Conservation (phyloP, 2,113 vertebrate genomes). For the Formicarius rufipectus region DNA sequence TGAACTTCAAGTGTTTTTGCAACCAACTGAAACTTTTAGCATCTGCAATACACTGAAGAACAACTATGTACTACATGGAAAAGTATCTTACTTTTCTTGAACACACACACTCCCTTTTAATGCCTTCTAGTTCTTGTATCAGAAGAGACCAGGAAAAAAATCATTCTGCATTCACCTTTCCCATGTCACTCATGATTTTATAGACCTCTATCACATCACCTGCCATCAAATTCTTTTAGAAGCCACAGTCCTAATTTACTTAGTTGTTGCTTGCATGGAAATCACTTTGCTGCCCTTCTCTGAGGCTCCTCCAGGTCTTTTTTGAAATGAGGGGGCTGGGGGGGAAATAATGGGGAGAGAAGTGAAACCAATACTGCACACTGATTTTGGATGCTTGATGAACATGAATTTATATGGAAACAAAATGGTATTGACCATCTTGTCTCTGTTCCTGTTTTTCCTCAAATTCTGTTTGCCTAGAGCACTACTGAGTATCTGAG, state of each 20-base stretch:
- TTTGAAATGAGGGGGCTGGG: neutral
- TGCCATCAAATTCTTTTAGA: constrained; percentile 23
- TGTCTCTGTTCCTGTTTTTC: neutral
- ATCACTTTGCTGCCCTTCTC: neutral
- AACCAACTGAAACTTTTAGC: neutral
- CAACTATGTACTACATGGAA: neutral
- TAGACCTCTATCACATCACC: neutral
- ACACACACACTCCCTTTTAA: neutral
- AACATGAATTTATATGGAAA: neutral
- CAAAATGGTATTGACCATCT: neutral
- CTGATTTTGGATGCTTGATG: accelerated
- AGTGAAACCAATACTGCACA: neutral
- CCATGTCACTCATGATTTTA: neutral
- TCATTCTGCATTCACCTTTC: neutral
- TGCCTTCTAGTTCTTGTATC: neutral
- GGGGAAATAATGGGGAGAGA: neutral
- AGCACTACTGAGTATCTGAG: neutral
- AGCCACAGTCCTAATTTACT: neutral
- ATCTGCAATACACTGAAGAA: neutral
- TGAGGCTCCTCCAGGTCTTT: neutral
- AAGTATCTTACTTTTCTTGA: neutral
- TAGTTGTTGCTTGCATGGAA: neutral
- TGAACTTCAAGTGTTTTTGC: neutral
- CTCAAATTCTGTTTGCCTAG: neutral
- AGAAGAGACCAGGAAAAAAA: neutral